Conservation (phyloP, 2,888 invertebrate genomes). For the Autographa gamma region DNA sequence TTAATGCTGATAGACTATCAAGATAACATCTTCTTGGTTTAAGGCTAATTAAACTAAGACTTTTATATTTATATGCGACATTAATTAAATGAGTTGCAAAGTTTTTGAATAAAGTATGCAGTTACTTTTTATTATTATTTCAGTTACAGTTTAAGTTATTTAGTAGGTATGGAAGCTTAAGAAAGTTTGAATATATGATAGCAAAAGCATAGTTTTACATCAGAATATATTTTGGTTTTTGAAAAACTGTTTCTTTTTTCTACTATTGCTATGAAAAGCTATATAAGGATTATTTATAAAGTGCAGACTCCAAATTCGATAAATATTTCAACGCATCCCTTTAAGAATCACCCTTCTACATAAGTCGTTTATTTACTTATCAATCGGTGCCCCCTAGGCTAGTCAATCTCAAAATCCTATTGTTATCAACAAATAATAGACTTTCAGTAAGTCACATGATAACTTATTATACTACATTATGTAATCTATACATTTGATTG, state of each 20-base stretch:
- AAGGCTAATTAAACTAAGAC: conserved; percentile 49
- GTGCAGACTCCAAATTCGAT: too few species aligned
- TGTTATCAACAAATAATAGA: too few species aligned
- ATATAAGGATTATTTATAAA: too few species aligned
- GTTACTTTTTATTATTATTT: background rate
- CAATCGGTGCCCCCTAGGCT: background rate
- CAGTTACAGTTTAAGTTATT: background rate
- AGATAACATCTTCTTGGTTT: conserved; percentile 57
- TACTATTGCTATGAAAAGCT: too few species aligned
- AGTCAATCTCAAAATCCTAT: background rate
- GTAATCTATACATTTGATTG: background rate
- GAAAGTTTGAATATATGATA: background rate
- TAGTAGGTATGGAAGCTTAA: background rate
- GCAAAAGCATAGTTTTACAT: background rate
- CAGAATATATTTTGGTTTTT: too few species aligned
- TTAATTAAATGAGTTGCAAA: conserved; percentile 11
- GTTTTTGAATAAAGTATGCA: background rate
- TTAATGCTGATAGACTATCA: conserved; percentile 57
- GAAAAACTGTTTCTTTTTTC: too few species aligned
- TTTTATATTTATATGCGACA: conserved; percentile 24
- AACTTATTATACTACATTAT: background rate
- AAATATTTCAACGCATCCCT: too few species aligned
- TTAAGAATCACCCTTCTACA: too few species aligned
- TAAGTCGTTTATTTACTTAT: too few species aligned
- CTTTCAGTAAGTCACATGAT: background rate